A percentile compares a stretch with the other conserved stretches of the same genome.
These are phyloP conservation scores for Corella eumyota DNA, from an alignment of 23 tunicate species.

Conservation along the genomic window DNA sequence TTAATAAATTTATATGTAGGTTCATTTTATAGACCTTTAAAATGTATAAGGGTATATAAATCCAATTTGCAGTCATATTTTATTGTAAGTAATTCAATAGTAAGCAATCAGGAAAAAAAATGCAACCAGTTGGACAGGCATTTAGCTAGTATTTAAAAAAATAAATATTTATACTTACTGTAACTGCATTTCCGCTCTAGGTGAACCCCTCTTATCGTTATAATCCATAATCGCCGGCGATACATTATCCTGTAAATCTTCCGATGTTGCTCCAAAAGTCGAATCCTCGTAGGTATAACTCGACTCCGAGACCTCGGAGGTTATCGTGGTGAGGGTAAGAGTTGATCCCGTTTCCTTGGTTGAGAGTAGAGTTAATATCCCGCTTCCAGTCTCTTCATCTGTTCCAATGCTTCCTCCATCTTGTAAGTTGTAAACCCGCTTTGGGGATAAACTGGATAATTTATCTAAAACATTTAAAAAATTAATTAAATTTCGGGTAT, in stretches of 20 bases:
- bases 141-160: neutral
- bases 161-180: slow-evolving; percentile 16
- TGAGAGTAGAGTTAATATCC: slow-evolving; percentile 28
- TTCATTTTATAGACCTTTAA: no score
- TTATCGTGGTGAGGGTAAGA: slow-evolving; percentile 40
- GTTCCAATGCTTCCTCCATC: slow-evolving; percentile 18
- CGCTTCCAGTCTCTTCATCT: slow-evolving; percentile 40
- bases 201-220: slow-evolving; percentile 35
- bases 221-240: slow-evolving; percentile 21
- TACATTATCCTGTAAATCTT: slow-evolving; percentile 19
- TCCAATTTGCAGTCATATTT: no score
- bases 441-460: slow-evolving; percentile 11
- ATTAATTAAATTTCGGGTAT: no score
- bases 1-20: no score
- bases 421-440: neutral
- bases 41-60: no score
- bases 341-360: slow-evolving; percentile 42
- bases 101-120: no score
- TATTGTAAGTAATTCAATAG: no score
- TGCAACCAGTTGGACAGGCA: neutral
- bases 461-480: no score
- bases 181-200: slow-evolving; percentile 42
- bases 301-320: slow-evolving; percentile 50
- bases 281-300: slow-evolving; percentile 49
- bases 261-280: slow-evolving; percentile 11